Conservation (phyloP, 1,140 invertebrate genomes). For the Asobara japonica region DNA sequence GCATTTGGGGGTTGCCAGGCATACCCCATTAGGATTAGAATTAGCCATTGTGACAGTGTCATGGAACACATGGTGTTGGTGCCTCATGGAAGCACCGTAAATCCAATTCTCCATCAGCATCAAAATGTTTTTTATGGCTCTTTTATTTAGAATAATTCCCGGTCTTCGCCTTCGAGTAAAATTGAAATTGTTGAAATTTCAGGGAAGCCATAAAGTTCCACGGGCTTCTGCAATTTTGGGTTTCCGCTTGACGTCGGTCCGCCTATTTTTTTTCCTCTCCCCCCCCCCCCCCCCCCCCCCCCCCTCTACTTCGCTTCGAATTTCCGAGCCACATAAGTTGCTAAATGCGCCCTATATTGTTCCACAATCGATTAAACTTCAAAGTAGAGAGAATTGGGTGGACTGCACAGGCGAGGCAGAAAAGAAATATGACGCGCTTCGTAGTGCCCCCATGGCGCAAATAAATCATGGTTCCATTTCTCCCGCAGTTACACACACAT, state of each 20-base stretch:
- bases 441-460: constrained; percentile 43
- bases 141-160: too few relatives aligned
- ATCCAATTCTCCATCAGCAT: constrained; percentile 33
- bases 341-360: constrained; percentile 8
- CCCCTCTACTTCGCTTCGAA: constrained; percentile 28
- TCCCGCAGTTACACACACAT: neutral
- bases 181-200: neutral
- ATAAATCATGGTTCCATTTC: constrained; percentile 43
- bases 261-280: constrained; percentile 14
- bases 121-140: too few relatives aligned
- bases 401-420: neutral
- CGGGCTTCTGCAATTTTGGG: constrained; percentile 7
- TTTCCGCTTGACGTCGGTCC: neutral
- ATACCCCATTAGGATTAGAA: constrained; percentile 52
- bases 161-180: too few relatives aligned
- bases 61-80: constrained; percentile 44
- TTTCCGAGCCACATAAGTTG: constrained; percentile 13
- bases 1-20: constrained; percentile 34
- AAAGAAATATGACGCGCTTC: constrained; percentile 31
- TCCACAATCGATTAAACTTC: constrained; percentile 53
- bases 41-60: constrained; percentile 45
- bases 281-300: neutral
- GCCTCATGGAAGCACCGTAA: constrained; percentile 5
- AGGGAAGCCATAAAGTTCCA: neutral
- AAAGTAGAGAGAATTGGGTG: constrained; percentile 39